Conservation (phyloP, 2,888 invertebrate genomes). For the Leucoma salicis region DNA sequence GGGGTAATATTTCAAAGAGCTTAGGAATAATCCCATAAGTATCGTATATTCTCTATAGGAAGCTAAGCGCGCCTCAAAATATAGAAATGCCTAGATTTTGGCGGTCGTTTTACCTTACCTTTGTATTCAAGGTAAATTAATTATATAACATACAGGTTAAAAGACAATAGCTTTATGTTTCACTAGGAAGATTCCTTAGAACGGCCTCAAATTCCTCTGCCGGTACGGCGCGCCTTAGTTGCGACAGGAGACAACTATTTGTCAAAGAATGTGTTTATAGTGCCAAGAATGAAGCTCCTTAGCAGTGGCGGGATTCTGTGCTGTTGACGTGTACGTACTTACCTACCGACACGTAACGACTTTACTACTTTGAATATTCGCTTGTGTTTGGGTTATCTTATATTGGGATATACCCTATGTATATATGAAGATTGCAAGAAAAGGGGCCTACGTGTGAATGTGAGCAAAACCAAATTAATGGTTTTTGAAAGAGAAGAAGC, state of each 20-base stretch:
- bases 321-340: slow-evolving; percentile 33
- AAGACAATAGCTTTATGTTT: slow-evolving; percentile 48
- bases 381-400: not conserved
- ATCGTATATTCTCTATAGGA: slow-evolving; percentile 63
- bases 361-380: slow-evolving; percentile 21
- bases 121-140: slow-evolving; percentile 63
- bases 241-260: slow-evolving; percentile 75
- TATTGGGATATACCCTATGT: not conserved
- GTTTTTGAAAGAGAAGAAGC: too few relatives aligned
- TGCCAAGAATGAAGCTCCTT: slow-evolving; percentile 76
- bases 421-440: too few relatives aligned
- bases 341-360: slow-evolving; percentile 35
- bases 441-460: too few relatives aligned
- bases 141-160: slow-evolving; percentile 46
- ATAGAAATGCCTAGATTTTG: slow-evolving; percentile 55
- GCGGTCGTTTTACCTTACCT: slow-evolving; percentile 50
- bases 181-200: slow-evolving; percentile 61
- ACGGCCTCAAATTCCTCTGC: slow-evolving; percentile 65
- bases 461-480: too few relatives aligned
- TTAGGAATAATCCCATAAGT: slow-evolving; percentile 56
- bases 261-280: slow-evolving; percentile 80
- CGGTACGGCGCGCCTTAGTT: slow-evolving; percentile 62
- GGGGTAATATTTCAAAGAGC: slow-evolving; percentile 49
- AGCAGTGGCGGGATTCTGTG: slow-evolving; percentile 43
- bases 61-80: slow-evolving; percentile 60